Evolutionary conservation across 2,113 vertebrate species (phyloP), one percentile per base, ranked within the genome.

Genomic region (Channa maculata): DNA sequence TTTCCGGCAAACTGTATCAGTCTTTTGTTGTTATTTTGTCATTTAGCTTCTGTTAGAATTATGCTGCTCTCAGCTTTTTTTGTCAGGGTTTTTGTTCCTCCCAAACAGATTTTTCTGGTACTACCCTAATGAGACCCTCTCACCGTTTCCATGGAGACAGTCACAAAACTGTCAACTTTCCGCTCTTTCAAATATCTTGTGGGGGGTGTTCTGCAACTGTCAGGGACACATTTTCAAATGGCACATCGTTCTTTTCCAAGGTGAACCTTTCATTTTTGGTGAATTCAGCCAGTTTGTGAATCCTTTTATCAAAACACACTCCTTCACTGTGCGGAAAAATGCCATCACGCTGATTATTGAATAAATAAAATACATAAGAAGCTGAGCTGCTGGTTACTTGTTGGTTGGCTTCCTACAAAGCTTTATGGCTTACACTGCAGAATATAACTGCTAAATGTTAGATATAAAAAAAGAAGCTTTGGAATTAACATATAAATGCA

Each of bases 151-250:
- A 95, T 94, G 93, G 94, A 85, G 90, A 95, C 91, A 87, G 87
- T 93, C 93, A 93, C 92, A 94, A 94, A 94, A 92, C 93, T 92
- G 93, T 95, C 94, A 94, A 92, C 91, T 93, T 93, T 88, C 85
- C 75, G 80, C 76, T 89, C 84, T 92, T 94, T 93, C 76, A 77
- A 88, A 92, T 93, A 84, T 89, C 89, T 89, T 86, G 83, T 65
- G 86, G 87, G 86, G 68, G 81, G 69, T 84, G 79, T 90, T 88
- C 84, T 82, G 87, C 89, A 90, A 90, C 91, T 92, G 93, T 93
- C 92, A 93, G 87, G 91, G 86, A 90, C 79, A 86, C 84, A 83
- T 90, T 93, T 93, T 93, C 86, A 91, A 93, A 88, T 70, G 43
- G 81, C 84, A 80, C 80, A 80, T 91, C 71, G 82, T 71, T 83